A percentile compares a stretch with the other conserved stretches of the same genome.
phyloP scores from a whole-genome alignment of 2,888 invertebrate genomes.

The Malthinus flaveolus region DNA sequence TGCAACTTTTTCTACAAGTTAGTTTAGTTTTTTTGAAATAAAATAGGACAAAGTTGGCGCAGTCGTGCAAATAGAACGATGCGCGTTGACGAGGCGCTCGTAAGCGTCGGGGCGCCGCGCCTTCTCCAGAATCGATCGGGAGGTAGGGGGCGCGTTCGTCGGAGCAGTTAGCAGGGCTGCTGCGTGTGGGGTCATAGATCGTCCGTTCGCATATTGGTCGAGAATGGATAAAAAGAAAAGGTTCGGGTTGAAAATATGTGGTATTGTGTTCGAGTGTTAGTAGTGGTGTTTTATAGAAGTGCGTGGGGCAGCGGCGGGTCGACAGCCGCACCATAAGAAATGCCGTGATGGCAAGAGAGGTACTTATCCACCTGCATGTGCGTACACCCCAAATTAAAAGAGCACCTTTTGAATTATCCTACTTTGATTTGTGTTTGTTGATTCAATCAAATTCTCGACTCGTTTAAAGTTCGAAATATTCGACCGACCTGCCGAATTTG shows the following conservation, averaged over 20 bases:
- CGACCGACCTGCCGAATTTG: too few species aligned
- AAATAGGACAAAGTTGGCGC: slow-evolving; percentile 31
- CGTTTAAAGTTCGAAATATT: too few species aligned
- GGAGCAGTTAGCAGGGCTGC: slow-evolving; percentile 53
- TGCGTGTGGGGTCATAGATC: slow-evolving; percentile 50
- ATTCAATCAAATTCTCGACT: too few species aligned
- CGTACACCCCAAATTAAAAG: slow-evolving; percentile 31
- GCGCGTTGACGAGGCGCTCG: slow-evolving; percentile 34
- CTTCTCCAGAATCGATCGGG: slow-evolving; percentile 50
- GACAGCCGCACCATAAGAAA: slow-evolving; percentile 63
- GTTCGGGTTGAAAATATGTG: slow-evolving; percentile 47
- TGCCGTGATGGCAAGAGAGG: slow-evolving; percentile 77
- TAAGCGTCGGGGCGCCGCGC: slow-evolving; percentile 49
- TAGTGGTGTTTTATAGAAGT: slow-evolving; percentile 41
- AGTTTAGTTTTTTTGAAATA: slow-evolving; percentile 23
- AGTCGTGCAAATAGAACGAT: slow-evolving; percentile 26
- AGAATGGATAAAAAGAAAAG: slow-evolving; percentile 52
- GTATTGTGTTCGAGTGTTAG: slow-evolving; percentile 45
- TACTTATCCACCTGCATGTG: slow-evolving; percentile 47
- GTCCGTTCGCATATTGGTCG: slow-evolving; percentile 47
- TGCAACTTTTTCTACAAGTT: slow-evolving; percentile 29
- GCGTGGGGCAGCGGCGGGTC: slow-evolving; percentile 46
- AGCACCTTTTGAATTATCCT: not conserved
- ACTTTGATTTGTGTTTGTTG: too few species aligned
- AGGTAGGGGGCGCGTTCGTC: slow-evolving; percentile 47